Base-by-base conservation (phyloP, 2,888 invertebrate species). In the Eilema sororculum region DNA sequence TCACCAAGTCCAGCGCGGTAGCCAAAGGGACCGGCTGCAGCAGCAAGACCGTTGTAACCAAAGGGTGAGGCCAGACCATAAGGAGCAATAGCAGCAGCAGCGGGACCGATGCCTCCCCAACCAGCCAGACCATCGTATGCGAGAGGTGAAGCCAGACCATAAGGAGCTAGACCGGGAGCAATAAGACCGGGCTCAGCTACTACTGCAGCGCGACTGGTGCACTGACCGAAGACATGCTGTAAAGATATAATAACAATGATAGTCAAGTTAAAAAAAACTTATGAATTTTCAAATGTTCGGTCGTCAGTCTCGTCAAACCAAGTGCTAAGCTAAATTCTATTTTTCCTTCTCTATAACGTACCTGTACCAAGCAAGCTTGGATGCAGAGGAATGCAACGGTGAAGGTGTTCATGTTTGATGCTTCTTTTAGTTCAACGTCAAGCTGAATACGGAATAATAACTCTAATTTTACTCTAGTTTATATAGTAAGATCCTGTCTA, bases 311-410 rank as follows among this genome's bases (percentile, higher is more conserved):
- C 12, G 12, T 37, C 1, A 1, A 12, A 37, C 8, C 8, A 33
- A 33, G 33, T 33, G 4, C 0, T 33, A 33, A 33, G 8, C 5
- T 4, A 33, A 78, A n/a, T n/a, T n/a, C n/a, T n/a, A 25, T 30
- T 68, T 81, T 81, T 66, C 12, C 33, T 1, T 37, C 12, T 37
- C n/a, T 28, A n/a, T 30, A 30, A 12, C 71, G 73, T 37, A 37
- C 33, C 33, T 37, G 33, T 12, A 37, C 33, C 33, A 37, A 37
- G 33, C 33, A 37, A 37, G 33, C 33, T 37, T 37, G 33, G 33
- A 37, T 37, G 33, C 84, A 87, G 74, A 88, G 71, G n/a, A 87
- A 56, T 24, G 87, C 68, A 63, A 87, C 63, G 67, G 83, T 37
- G 33, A 37, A 37, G 33, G 33, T 37, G 33, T 37, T 37, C 33